Percentiles rank a stretch among this genome's conserved stretches.
Conservation (phyloP, 64 coral and sea anemone species). For the Dendrophyllia cribrosa region DNA sequence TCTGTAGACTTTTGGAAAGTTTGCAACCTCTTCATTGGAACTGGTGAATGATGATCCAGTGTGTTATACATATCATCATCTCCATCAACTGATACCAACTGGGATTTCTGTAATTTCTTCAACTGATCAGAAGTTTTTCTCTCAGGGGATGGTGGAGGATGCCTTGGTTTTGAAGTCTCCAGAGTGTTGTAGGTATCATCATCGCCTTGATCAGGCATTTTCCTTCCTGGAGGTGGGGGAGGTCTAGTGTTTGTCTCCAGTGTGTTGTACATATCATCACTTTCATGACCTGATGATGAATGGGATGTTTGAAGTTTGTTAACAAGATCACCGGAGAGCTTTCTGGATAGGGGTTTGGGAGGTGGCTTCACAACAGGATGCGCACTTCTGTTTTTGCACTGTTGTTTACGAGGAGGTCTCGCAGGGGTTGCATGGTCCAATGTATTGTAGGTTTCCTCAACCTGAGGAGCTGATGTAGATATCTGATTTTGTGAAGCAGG, state of each 20-base stretch:
- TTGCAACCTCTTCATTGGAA: neutral
- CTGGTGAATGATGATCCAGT: constrained; percentile 11
- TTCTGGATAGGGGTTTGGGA: neutral
- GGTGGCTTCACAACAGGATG: neutral
- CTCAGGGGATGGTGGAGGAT: neutral
- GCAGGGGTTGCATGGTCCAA: constrained; percentile 17
- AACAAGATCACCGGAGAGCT: neutral
- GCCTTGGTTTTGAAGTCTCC: neutral
- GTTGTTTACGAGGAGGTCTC: neutral
- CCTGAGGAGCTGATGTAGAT: neutral
- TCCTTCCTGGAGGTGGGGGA: neutral
- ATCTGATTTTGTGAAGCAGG: neutral
- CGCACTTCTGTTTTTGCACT: too few species aligned
- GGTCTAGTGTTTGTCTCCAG: constrained; percentile 15
- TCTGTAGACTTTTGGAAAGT: neutral
- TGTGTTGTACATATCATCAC: constrained; percentile 28
- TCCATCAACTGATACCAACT: neutral
- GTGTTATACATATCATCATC: constrained; percentile 30
- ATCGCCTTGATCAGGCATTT: neutral
- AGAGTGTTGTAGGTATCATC: neutral
- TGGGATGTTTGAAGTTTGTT: neutral
- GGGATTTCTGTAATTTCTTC: neutral
- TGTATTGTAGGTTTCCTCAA: constrained; percentile 43
- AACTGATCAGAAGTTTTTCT: neutral
- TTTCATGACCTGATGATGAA: neutral